Evolutionary conservation across 37 sponge, comb jelly and placozoan species (phyloP), one percentile per base, ranked within the genome.

Genomic region (Diacarnus erythraeanus): DNA sequence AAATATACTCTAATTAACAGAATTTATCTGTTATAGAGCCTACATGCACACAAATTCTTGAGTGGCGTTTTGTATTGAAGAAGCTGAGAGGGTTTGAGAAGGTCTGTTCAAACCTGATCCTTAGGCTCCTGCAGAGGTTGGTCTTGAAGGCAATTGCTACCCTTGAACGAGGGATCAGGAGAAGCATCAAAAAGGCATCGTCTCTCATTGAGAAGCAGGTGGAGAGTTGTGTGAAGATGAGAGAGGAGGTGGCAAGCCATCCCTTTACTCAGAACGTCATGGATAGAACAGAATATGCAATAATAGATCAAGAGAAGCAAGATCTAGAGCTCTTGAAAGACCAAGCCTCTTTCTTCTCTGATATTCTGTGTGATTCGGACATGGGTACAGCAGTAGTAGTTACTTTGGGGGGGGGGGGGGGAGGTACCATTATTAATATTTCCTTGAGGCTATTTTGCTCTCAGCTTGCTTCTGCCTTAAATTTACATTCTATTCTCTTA

Each of bases 91-190:
- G 83, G 26, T 75, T 83, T 74, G 67, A 42, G 26, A n/a, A 31
- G n/a, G 26, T 75, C 27, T 83, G 83, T 39, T 38, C 61, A 25
- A 35, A 33, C 29, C 26, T 83, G 23, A 51, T 83, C 6, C 20
- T 75, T n/a, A 26, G 64, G 22, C n/a, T 83, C 27, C 76, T 83
- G 27, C 83, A 83, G 25, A 33, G 56, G 26, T 38, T 83, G 40
- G 83, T 83, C 23, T 43, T 74, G 38, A 68, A 65, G 57, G 75
- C 83, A 12, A 4, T 83, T 15, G 17, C 26, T 33, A 47, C 35
- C 37, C 43, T 83, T 10, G 41, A 68, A 64, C 20, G 22, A 2
- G 37, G 23, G 64, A 64, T 75, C 3, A 31, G 34, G 68, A 83
- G 57, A 65, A 36, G 25, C 40, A 2, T 75, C 12, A 70, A 37